These are phyloP conservation scores for Halotydeus destructor DNA, from an alignment of 1,140 invertebrate species.

Conservation along the genomic window DNA sequence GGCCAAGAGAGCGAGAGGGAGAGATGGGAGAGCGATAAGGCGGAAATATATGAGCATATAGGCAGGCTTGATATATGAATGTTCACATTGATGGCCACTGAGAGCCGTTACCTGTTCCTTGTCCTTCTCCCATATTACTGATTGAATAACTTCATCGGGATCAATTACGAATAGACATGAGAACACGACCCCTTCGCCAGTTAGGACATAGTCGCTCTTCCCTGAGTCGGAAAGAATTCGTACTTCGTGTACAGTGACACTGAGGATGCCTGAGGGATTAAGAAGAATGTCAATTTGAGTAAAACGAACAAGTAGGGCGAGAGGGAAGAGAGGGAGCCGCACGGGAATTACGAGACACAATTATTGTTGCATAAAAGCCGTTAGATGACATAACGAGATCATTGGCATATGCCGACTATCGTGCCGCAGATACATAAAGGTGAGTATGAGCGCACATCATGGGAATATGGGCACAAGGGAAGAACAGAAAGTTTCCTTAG, in stretches of 20 bases:
- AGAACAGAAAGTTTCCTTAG: too few relatives aligned
- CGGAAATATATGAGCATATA: neutral
- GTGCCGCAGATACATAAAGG: too few relatives aligned
- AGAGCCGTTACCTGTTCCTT: constrained; percentile 4
- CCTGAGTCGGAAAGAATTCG: constrained; percentile 8
- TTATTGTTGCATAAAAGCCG: too few relatives aligned
- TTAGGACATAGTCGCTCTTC: constrained; percentile 10
- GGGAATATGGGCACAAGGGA: too few relatives aligned
- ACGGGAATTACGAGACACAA: too few relatives aligned
- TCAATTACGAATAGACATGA: constrained; percentile 10
- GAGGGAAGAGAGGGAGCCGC: too few relatives aligned
- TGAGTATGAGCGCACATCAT: too few relatives aligned
- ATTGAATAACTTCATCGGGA: constrained; percentile 5
- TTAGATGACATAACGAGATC: too few relatives aligned
- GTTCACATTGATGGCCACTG: neutral
- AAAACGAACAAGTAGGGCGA: too few relatives aligned
- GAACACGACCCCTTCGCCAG: constrained; percentile 10
- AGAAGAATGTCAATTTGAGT: neutral
- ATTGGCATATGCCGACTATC: too few relatives aligned
- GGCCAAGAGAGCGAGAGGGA: neutral
- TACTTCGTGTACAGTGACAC: constrained; percentile 9
- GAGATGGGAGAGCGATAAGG: neutral
- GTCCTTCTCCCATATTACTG: constrained; percentile 12
- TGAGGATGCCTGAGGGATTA: neutral
- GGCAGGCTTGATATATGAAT: neutral